Percentiles rank a stretch among this genome's conserved stretches.
These are phyloP conservation scores for Drosophila cognata DNA, from an alignment of 2,888 invertebrate genomes.

Conservation along the genomic window DNA sequence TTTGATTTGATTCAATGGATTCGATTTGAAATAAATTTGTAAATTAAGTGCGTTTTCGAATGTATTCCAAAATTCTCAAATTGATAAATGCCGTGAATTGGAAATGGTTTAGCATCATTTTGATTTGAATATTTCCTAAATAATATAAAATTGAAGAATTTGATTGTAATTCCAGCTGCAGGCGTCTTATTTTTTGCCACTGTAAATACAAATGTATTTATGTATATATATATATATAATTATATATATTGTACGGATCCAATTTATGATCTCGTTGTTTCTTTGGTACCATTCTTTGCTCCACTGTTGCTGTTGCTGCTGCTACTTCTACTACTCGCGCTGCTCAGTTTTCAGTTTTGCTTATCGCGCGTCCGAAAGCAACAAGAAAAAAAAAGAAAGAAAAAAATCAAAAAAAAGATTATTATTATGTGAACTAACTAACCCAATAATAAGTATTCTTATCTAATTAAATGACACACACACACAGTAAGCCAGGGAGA, in stretches of 20 bases:
- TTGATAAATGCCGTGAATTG: not conserved
- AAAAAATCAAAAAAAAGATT: constrained; percentile 39
- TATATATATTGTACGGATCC: not conserved
- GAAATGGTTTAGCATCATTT: not conserved
- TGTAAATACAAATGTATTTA: not conserved
- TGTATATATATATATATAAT: not conserved
- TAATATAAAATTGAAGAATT: not conserved
- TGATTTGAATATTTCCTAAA: not conserved
- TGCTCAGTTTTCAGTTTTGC: constrained; percentile 48
- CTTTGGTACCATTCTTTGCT: constrained; percentile 24
- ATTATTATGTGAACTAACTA: constrained; percentile 77
- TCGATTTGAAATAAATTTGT: not conserved
- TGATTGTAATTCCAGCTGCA: not conserved
- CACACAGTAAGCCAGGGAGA: not conserved
- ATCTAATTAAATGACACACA: constrained; percentile 73
- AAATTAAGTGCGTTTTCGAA: not conserved
- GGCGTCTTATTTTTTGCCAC: not conserved
- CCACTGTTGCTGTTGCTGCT: constrained; percentile 3
- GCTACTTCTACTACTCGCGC: constrained; percentile 28
- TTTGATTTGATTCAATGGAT: not conserved
- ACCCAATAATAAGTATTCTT: constrained; percentile 79
- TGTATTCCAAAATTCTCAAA: not conserved
- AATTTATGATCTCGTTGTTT: constrained; percentile 34
- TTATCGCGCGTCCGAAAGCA: constrained; percentile 60
- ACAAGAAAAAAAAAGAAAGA: constrained; percentile 28